Conservation (phyloP, 2,113 vertebrate genomes). For the Pangasianodon hypophthalmus region DNA sequence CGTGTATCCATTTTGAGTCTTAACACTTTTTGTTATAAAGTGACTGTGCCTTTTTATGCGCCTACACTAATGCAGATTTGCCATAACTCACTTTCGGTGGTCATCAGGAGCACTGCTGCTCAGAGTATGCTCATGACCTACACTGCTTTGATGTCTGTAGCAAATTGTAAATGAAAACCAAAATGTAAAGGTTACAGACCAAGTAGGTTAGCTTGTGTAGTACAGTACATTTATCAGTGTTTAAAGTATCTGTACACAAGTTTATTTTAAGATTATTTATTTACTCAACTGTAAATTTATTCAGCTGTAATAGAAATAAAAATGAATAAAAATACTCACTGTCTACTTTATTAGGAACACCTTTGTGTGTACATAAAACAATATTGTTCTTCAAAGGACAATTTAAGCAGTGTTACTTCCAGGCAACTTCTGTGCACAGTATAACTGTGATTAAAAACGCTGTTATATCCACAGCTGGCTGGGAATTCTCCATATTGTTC, state of each 20-base stretch:
- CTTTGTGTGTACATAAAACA: not conserved
- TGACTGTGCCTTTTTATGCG: conserved; percentile 75
- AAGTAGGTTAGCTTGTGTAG: conserved; percentile 58
- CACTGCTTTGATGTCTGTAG: conserved; percentile 64
- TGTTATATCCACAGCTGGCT: not conserved
- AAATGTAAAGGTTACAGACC: conserved; percentile 56
- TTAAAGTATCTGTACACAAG: conserved; percentile 57
- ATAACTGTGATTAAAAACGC: not conserved
- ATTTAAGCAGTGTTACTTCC: not conserved
- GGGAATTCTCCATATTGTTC: conserved; percentile 8
- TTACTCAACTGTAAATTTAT: conserved; percentile 70
- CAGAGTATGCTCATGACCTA: conserved; percentile 56
- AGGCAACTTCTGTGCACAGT: not conserved
- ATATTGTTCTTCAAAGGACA: not conserved
- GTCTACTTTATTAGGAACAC: not conserved
- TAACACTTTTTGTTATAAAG: conserved; percentile 74
- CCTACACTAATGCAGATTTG: conserved; percentile 61
- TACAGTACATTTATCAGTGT: conserved; percentile 60
- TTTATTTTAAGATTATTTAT: conserved; percentile 74
- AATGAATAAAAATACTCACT: conserved; percentile 33
- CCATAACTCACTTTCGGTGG: conserved; percentile 69
- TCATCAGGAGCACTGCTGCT: conserved; percentile 41
- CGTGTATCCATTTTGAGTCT: conserved; percentile 71
- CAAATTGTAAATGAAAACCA: conserved; percentile 65
- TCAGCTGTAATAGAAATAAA: conserved; percentile 44